Conservation (phyloP, 64 coral and sea anemone species). For the Montipora cactus region DNA sequence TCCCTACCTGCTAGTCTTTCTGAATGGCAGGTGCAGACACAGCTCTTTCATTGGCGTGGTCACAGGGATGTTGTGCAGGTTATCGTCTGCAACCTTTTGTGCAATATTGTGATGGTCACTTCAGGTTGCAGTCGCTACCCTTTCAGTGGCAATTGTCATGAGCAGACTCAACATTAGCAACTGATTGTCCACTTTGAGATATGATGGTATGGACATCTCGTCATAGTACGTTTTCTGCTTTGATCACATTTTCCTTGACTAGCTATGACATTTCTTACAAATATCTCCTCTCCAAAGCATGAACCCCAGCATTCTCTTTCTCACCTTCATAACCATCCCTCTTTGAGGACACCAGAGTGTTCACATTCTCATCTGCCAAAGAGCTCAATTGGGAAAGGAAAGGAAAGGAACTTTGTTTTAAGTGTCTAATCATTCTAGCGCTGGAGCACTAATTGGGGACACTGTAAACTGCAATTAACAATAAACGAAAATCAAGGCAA, state of each 20-base stretch:
- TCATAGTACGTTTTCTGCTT: neutral
- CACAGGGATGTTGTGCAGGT: too few species aligned
- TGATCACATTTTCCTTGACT: slow-evolving; percentile 19
- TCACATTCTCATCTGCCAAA: too few species aligned
- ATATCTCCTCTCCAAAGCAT: neutral
- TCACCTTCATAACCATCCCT: neutral
- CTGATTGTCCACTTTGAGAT: neutral
- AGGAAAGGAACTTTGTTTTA: too few species aligned
- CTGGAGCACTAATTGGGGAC: too few species aligned
- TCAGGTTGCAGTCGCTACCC: neutral
- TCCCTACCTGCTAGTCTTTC: too few species aligned
- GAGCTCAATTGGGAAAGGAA: neutral
- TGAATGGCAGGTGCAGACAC: too few species aligned
- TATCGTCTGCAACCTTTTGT: neutral
- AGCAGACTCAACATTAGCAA: neutral
- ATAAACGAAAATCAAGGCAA: too few species aligned
- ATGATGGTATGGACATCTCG: neutral
- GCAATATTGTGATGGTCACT: neutral
- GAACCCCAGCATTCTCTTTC: neutral
- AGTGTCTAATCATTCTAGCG: too few species aligned
- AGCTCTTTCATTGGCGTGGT: too few species aligned
- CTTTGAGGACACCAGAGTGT: neutral
- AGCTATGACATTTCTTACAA: neutral
- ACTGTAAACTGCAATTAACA: too few species aligned
- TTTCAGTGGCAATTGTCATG: neutral